Base-by-base conservation (phyloP, 2,888 invertebrate genomes). In the Parthenolecanium corni region DNA sequence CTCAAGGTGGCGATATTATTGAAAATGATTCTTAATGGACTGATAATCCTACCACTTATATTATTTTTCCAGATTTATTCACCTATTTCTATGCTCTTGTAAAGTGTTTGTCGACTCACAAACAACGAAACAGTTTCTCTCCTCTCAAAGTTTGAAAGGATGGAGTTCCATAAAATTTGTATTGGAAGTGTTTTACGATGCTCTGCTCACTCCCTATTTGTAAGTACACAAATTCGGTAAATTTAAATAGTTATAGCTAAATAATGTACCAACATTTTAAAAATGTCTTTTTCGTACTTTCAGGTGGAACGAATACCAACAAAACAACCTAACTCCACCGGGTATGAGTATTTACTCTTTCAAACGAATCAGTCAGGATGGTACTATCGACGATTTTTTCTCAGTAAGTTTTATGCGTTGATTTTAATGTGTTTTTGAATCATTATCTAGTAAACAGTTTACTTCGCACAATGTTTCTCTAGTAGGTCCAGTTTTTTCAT, bases 301-400 rank as follows among this genome's bases (percentile, higher is more conserved):
- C 18, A 61, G 61, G 6, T 49, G 31, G 38, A 38, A 49, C 23
- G 24, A 16, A 14, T 61, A 21, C 40, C 54, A 47, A 16, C 58
- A 1, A 16, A 49, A 31, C 23, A 61, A 57, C 20, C 49, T 57
- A 16, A 79, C 86, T 1, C 89, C 89, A 0, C 82, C 87, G 0
- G 89, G 88, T 6, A 81, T 90, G 78, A 86, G 85, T 70, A 77
- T 82, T 68, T 80, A 80, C 71, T 82, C 86, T 1, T 88, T 85
- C 70, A 87, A 86, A 74, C 79, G 87, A 65, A 81, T 89, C 18
- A 61, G 31, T 20, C 61, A 61, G 24, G 61, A 61, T 51, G 61
- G 61, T 11, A 61, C 38, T 23, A 51, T 61, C 11, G 61, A 61
- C 12, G 61, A 61, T 38, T 40, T 61, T 12, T 31, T 18, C 1